A percentile compares a stretch with the other conserved stretches of the same genome.
Evolutionary conservation across 2,888 invertebrate genomes (phyloP).

Genomic region (Papilio demoleus): DNA sequence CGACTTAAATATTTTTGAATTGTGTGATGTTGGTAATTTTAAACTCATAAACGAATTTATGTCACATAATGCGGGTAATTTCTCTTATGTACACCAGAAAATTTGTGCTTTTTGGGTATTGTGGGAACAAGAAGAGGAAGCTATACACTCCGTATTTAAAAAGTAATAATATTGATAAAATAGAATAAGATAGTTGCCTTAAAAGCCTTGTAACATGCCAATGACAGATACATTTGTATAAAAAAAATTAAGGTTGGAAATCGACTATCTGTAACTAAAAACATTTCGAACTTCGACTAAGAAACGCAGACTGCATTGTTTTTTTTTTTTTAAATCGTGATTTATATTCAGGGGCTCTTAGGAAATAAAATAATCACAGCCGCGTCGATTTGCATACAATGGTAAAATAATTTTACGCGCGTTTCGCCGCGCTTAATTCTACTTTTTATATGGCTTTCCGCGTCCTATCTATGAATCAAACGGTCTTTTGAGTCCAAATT

Average conservation of each 20-base stretch:
- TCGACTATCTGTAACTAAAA: slow-evolving; percentile 59
- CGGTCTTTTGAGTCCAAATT: slow-evolving; percentile 65
- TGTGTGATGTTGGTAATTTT: no score
- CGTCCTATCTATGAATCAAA: slow-evolving; percentile 83
- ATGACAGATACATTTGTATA: not conserved
- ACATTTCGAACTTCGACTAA: slow-evolving; percentile 73
- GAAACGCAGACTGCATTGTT: slow-evolving; percentile 67
- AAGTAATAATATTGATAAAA: not conserved
- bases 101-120: no score
- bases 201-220: no score
- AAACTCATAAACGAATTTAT: no score
- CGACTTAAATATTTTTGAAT: not conserved
- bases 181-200: no score
- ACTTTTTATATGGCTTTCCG: slow-evolving; percentile 81
- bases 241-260: slow-evolving; percentile 49
- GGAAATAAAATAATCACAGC: slow-evolving; percentile 84
- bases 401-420: slow-evolving; percentile 84
- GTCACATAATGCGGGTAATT: no score
- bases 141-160: no score
- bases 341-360: slow-evolving; percentile 80
- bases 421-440: slow-evolving; percentile 82
- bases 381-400: slow-evolving; percentile 82
- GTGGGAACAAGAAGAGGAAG: no score
- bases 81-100: no score
- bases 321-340: slow-evolving; percentile 77